Evolutionary conservation across 2,113 vertebrate species (phyloP), one percentile per base, ranked within the genome.

Genomic region (Cyprinus carpio): DNA sequence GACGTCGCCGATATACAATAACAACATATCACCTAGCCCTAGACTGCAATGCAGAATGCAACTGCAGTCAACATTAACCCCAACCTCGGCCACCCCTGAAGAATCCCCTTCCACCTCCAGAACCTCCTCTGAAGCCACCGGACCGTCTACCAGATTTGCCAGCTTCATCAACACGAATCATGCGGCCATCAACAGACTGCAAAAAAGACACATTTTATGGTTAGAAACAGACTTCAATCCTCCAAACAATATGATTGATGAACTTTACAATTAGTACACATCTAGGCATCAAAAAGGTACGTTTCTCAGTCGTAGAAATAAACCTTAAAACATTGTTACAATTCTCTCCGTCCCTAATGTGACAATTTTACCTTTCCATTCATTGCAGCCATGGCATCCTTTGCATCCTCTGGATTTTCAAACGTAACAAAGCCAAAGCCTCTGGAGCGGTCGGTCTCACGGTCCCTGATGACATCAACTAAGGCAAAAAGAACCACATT

Each of bases 371-470:
- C 96, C 95, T 96, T 97, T 43, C 96, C 96, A 0, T 97, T 97
- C 96, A 97, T 97, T 46, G 96, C 96, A 92, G 94, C 94, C 96
- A 97, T 96, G 0, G 96, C 96, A 0, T 97, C 96, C 90, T 97
- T 97, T 12, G 96, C 96, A 18, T 97, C 96, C 2, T 97, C 96
- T 20, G 96, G 96, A 89, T 96, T 97, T 87, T 96, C 96, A 83
- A 97, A 97, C 1, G 96, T 97, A 49, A 97, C 96, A 87, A 97
- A 97, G 0, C 96, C 96, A 86, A 97, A 97, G 0, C 96, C 96
- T 85, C 96, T 94, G 1, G 96, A 97, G 12, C 95, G 90, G 85
- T 96, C 95, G 0, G 96, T 97, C 81, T 97, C 96, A 78, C 96
- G 90, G 90, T 97, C 96, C 87, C 96, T 96, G 79, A 97, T 96